Base-by-base conservation (phyloP, 1,140 invertebrate genomes). In the Drosophila athabasca region DNA sequence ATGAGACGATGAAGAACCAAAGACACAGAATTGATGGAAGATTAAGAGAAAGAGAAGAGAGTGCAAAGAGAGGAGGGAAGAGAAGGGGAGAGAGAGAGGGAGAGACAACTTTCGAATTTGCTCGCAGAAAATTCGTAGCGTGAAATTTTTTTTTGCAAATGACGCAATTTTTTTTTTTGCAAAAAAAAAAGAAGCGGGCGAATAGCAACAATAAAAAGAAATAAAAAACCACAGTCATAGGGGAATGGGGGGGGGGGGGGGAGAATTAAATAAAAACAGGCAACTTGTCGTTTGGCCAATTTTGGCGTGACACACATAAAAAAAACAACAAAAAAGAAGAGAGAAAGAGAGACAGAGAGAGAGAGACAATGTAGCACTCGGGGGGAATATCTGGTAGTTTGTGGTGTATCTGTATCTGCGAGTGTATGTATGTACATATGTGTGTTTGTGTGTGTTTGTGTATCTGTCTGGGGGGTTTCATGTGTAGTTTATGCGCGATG, bases 111-210 rank as follows among this genome's bases (percentile, higher is more conserved):
- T 13, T 39, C 35, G 8, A 64, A 55, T 29, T 62, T 61, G 19
- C 51, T 29, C 66, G 48, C 29, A 65, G 71, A 74, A 74, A 57
- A 74, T 66, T 50, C 48, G 60, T 43, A 61, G 57, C 75, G 61
- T 64, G 50, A 82, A 82, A 82, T 82, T 78, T 82, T 19, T 19
- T 19, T 82, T 82, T 75, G 79, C 79, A 82, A 74, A 78, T 82
- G 79, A 82, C 79, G 79, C 79, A 82, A 82, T 82, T 82, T 81
- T 77, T 66, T n/a, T 61, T 71, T 57, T 64, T 44, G 52, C 7
- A 24, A 62, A 73, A 19, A 75, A 59, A n/a, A 53, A 44, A 41
- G 24, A 54, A 54, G 44, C 31, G 17, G 54, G 35, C 35, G 35
- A 39, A 39, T 39, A 39, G 35, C 24, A 71, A 58, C 45, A 46